Evolutionary conservation across 1,140 invertebrate species (phyloP).

Genomic region (Ridgeia piscesae): DNA sequence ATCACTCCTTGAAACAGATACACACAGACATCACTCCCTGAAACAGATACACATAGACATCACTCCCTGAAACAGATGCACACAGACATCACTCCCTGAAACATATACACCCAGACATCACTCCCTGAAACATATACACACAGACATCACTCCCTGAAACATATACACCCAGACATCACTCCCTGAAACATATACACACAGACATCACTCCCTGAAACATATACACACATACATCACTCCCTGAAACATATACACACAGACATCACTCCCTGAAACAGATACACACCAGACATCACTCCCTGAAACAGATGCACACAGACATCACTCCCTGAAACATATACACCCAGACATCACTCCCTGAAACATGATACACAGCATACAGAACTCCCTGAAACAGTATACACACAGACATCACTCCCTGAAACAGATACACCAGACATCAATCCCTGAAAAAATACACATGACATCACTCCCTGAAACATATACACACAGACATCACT

Average conservation of each 20-base stretch:
- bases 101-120: too few relatives aligned
- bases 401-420: neutral
- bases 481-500: conserved; percentile 33
- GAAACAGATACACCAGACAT: neutral
- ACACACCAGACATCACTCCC: neutral
- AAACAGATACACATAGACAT: neutral
- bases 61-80: neutral
- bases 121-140: conserved; percentile 25
- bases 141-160: conserved; percentile 21
- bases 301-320: neutral
- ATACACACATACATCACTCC: too few relatives aligned
- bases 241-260: conserved; percentile 32
- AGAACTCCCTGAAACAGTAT: neutral
- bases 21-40: conserved; percentile 25
- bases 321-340: too few relatives aligned
- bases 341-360: too few relatives aligned
- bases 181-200: neutral
- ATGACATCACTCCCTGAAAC: too few relatives aligned
- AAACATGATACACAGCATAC: conserved; percentile 33
- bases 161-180: neutral
- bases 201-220: too few relatives aligned
- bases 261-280: neutral
- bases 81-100: too few relatives aligned
- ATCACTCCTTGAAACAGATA: conserved; percentile 19
- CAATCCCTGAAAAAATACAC: too few relatives aligned